Percentiles rank a stretch among this genome's conserved stretches.
These are phyloP conservation scores for Zaprionus capensis DNA, from an alignment of 1,140 invertebrate genomes.

Conservation along the genomic window DNA sequence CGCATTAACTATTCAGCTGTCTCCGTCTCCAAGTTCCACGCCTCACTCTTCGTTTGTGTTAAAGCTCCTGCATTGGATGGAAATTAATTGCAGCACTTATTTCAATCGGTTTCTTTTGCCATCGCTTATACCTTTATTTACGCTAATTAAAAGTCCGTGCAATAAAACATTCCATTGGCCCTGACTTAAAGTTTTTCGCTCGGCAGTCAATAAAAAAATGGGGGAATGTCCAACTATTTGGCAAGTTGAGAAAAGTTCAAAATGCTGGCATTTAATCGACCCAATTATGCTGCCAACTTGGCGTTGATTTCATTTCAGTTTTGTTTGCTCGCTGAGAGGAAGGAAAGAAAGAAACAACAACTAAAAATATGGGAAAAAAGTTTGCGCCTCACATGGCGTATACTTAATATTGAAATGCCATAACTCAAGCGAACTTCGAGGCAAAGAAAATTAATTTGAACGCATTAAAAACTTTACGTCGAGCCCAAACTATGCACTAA, in stretches of 20 bases:
- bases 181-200: constrained; percentile 62
- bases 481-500: constrained; percentile 41
- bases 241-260: constrained; percentile 63
- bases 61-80: background rate
- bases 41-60: background rate
- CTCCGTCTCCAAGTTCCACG: background rate
- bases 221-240: constrained; percentile 66
- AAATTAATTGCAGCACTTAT: constrained; percentile 7
- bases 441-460: constrained; percentile 73
- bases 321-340: constrained; percentile 51
- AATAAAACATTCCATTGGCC: constrained; percentile 19
- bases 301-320: constrained; percentile 28
- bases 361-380: constrained; percentile 47
- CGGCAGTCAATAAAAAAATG: constrained; percentile 64
- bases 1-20: background rate
- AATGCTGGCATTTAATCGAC: constrained; percentile 69
- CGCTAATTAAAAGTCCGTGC: constrained; percentile 35
- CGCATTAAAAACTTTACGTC: constrained; percentile 63
- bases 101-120: background rate
- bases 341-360: constrained; percentile 12
- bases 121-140: constrained; percentile 19
- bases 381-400: constrained; percentile 60
- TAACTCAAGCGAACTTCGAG: constrained; percentile 56
- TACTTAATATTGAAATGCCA: constrained; percentile 70
- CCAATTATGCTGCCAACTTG: constrained; percentile 71